A percentile compares a stretch with the other conserved stretches of the same genome.
Evolutionary conservation across 2,888 invertebrate species (phyloP).

Genomic region (Drosophila multiciliata): DNA sequence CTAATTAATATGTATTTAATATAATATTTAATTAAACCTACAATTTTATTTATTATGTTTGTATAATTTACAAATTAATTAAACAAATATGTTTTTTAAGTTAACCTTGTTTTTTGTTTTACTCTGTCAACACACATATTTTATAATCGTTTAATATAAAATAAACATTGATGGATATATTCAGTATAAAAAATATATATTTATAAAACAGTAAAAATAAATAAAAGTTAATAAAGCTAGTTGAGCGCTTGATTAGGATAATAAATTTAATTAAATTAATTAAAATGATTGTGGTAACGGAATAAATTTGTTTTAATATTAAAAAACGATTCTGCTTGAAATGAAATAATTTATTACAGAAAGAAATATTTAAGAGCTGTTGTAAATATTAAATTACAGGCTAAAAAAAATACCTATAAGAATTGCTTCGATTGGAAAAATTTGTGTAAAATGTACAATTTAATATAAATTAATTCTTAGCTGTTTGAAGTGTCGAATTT

Average conservation of each 20-base stretch:
- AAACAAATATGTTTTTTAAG: neutral
- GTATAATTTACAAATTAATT: neutral
- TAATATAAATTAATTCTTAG: neutral
- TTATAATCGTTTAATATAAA: neutral
- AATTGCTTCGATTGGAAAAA: neutral
- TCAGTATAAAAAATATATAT: neutral
- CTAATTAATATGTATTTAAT: neutral
- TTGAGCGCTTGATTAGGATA: neutral
- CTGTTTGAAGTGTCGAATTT: neutral
- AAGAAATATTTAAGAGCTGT: too few species aligned
- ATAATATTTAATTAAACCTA: neutral
- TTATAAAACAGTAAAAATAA: neutral
- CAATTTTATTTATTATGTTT: neutral
- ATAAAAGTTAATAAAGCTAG: neutral
- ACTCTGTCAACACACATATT: neutral
- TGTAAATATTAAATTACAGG: too few species aligned
- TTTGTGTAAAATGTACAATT: neutral
- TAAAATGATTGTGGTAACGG: neutral
- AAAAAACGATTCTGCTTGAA: neutral
- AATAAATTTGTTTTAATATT: neutral
- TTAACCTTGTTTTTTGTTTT: neutral
- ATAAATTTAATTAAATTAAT: neutral
- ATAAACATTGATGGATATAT: neutral
- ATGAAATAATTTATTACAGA: rapidly evolving
- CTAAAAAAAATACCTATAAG: neutral